phyloP scores from a whole-genome alignment of 2,113 vertebrate genomes.

The Mixornis gularis region DNA sequence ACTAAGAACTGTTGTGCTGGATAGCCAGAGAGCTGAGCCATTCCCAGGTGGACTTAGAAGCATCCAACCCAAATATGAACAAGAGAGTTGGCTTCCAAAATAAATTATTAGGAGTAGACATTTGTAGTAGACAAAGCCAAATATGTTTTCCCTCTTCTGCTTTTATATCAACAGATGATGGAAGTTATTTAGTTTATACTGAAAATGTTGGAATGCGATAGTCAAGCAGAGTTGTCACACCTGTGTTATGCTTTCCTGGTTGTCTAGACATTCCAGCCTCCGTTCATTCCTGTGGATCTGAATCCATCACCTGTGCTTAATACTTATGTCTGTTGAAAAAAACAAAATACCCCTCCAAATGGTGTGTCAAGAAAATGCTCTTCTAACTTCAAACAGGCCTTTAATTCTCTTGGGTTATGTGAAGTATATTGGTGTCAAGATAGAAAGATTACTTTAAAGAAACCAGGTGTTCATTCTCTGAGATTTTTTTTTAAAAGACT shows the following conservation, averaged over 20 bases:
- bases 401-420: constrained; percentile 54
- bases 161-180: constrained; percentile 58
- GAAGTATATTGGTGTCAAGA: constrained; percentile 62
- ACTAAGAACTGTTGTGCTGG: not conserved
- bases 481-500: not conserved
- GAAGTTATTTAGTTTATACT: constrained; percentile 48
- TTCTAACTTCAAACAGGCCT: constrained; percentile 53
- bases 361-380: constrained; percentile 41
- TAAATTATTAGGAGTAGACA: constrained; percentile 44
- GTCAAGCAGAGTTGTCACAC: constrained; percentile 44
- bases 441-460: constrained; percentile 60
- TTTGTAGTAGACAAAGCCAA: constrained; percentile 52
- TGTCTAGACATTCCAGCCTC: constrained; percentile 61
- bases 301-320: constrained; percentile 52
- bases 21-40: not conserved
- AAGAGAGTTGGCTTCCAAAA: constrained; percentile 33
- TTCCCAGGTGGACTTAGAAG: constrained; percentile 33
- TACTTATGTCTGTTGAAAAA: constrained; percentile 43
- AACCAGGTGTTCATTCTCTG: constrained; percentile 46
- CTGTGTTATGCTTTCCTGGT: constrained; percentile 64
- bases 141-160: constrained; percentile 45
- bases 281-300: constrained; percentile 47
- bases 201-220: constrained; percentile 57
- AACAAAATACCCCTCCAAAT: constrained; percentile 50
- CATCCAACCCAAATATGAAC: constrained; percentile 53